Evolutionary conservation across 2,888 invertebrate genomes (phyloP), one percentile per base, ranked within the genome.

Genomic region (Cheilosia vernalis): DNA sequence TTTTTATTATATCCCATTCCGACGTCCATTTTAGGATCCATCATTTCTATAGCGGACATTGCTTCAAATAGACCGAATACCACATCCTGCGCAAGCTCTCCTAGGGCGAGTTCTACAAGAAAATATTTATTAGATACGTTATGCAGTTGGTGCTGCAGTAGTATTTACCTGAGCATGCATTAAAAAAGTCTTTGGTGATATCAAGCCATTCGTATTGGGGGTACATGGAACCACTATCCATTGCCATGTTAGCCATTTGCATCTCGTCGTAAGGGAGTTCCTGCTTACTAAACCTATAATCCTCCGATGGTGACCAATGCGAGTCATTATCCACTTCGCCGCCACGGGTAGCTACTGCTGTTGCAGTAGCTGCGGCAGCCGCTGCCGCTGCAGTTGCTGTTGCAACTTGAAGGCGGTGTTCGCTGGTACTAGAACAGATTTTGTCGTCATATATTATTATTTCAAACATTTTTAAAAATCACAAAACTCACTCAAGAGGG

Each of bases 1-100:
- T 96, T 96, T 87, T 98, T 94, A 91, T 98, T 98, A 91, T 98
- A 98, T 87, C 97, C 93, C 98, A 99, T 98, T 6, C 99, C 99
- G 1, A 98, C 98, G 93, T 99, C 99, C 99, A 99, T 99, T 94
- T 99, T 99, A 0, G 99, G 99, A 91, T 99, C 99, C 99, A 99
- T 99, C 97, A 99, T 98, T 93, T 99, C 99, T 89, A 99, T 99
- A 0, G 99, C 99, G 0, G 99, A 98, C 99, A 99, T 99, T 0
- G 99, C 99, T 92, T 99, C 99, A 92, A 98, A 98, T 47, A 99
- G 93, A 3, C 98, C 97, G 93, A 96, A 98, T 21, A 96, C 92
- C 66, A 97, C 96, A 94, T 98, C 98, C 89, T 98, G 98, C 7
- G 98, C 93, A 40, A 99, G 93, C 92, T 99, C 98, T 2, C 99